phyloP scores from a whole-genome alignment of 2,888 invertebrate species.

The Elmis aenea region DNA sequence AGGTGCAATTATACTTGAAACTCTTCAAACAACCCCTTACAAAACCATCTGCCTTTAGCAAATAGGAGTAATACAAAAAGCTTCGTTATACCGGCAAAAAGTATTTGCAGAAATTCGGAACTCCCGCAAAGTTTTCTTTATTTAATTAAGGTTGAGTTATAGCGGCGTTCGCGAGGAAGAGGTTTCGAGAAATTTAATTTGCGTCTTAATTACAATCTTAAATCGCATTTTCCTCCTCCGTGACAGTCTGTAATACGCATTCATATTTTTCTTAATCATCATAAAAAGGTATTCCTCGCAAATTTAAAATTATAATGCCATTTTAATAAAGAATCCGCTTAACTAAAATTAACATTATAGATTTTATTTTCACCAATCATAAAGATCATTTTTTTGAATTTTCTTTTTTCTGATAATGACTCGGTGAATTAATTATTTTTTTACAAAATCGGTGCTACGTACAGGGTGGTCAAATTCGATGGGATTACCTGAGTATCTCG shows the following conservation, averaged over 20 bases:
- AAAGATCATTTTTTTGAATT: not conserved
- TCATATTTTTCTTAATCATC: too few species aligned
- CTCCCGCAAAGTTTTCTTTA: constrained; percentile 23
- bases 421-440: too few species aligned
- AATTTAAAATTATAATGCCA: not conserved
- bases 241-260: too few species aligned
- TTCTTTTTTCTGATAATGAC: too few species aligned
- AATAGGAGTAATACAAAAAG: constrained; percentile 38
- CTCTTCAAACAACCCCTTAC: constrained; percentile 36
- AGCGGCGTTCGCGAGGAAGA: constrained; percentile 5
- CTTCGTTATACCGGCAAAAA: constrained; percentile 42
- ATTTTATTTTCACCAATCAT: not conserved
- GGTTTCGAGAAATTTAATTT: constrained; percentile 19
- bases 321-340: not conserved
- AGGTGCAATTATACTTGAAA: constrained; percentile 41
- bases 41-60: constrained; percentile 39
- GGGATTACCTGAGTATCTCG: too few species aligned
- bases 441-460: too few species aligned
- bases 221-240: constrained; percentile 10
- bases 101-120: constrained; percentile 33
- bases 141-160: constrained; percentile 22
- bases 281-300: too few species aligned
- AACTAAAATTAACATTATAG: not conserved
- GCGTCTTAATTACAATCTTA: constrained; percentile 16
- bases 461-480: too few species aligned